Conservation (phyloP, 2,797 vertebrate genomes). For the Takifugu ocellatus region DNA sequence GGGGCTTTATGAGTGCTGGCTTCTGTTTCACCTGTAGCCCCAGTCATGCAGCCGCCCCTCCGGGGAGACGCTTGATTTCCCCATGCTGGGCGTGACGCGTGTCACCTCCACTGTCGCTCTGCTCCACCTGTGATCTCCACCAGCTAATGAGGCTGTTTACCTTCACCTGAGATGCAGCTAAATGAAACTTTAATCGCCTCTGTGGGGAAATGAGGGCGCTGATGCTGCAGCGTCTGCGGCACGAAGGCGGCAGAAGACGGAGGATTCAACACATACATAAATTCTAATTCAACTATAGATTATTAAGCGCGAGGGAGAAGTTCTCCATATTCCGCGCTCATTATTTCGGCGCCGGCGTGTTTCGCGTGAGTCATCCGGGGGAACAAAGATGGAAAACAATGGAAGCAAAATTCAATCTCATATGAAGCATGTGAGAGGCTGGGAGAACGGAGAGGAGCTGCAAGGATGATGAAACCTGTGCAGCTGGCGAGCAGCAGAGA, state of each 20-base stretch:
- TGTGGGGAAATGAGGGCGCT: conserved; percentile 14
- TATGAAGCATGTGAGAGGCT: not conserved
- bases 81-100: conserved; percentile 29
- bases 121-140: conserved; percentile 61
- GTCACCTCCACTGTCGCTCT: conserved; percentile 31
- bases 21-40: conserved; percentile 43
- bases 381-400: not conserved
- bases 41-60: conserved; percentile 11
- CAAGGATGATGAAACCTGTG: not conserved
- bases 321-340: not conserved
- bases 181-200: conserved; percentile 54
- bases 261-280: not conserved
- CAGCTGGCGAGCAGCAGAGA: conserved; percentile 18
- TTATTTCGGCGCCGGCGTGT: not conserved
- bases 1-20: not conserved
- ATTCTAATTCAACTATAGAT: too few species aligned
- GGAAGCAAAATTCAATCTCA: too few species aligned
- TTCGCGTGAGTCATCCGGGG: not conserved
- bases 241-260: not conserved
- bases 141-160: conserved; percentile 71
- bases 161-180: conserved; percentile 33
- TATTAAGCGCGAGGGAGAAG: too few species aligned
- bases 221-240: not conserved
- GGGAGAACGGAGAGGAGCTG: not conserved
- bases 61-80: conserved; percentile 53